Evolutionary conservation across 2,888 invertebrate genomes (phyloP).

Genomic region (Drosophila anomalipes): DNA sequence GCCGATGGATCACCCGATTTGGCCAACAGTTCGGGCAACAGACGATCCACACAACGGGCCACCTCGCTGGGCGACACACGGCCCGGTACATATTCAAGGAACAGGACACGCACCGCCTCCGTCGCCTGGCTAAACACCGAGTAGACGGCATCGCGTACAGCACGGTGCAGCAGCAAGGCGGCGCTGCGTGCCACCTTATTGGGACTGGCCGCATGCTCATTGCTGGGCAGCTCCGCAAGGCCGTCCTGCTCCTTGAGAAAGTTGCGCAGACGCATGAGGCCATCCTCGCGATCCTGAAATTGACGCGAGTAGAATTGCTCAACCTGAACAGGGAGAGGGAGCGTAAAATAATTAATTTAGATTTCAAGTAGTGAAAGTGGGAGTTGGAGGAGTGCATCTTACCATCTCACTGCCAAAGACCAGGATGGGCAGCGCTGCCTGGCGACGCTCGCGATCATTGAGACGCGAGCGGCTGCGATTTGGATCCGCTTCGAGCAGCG

Average conservation of each 20-base stretch:
- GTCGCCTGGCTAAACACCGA: constrained; percentile 94
- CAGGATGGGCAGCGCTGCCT: constrained; percentile 95
- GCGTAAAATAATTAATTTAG: not conserved
- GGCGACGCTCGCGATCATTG: constrained; percentile 92
- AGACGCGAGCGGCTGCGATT: constrained; percentile 86
- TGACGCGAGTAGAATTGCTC: constrained; percentile 96
- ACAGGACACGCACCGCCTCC: constrained; percentile 92
- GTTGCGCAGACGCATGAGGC: constrained; percentile 88
- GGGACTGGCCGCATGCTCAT: constrained; percentile 77
- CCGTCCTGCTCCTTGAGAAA: constrained; percentile 83
- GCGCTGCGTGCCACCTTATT: constrained; percentile 94
- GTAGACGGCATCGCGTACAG: constrained; percentile 94
- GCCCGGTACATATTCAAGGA: constrained; percentile 93
- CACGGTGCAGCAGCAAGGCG: constrained; percentile 91
- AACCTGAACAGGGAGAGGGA: constrained; percentile 86
- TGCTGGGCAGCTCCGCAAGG: constrained; percentile 81
- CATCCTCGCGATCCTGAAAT: constrained; percentile 95
- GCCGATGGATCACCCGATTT: constrained; percentile 96
- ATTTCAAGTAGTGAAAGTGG: not conserved
- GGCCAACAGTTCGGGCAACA: constrained; percentile 92
- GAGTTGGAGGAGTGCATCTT: constrained; percentile 47
- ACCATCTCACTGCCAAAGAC: constrained; percentile 96
- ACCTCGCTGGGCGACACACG: constrained; percentile 94
- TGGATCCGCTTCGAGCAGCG: constrained; percentile 85
- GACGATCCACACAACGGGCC: constrained; percentile 92